Conservation (phyloP, 2,113 vertebrate genomes). For the Saccopteryx bilineata region DNA sequence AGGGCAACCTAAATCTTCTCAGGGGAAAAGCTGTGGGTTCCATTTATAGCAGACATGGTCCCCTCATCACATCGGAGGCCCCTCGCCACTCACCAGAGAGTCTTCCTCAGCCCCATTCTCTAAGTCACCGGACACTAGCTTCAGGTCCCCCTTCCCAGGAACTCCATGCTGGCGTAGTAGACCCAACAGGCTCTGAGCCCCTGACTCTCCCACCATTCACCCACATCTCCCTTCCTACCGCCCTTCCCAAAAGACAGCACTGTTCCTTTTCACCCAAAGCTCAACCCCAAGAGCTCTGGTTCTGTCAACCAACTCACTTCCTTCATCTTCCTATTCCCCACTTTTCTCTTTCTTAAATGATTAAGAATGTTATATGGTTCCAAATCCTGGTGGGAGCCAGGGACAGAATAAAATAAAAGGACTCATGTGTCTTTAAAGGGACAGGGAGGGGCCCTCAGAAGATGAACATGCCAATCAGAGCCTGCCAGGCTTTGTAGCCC, state of each 20-base stretch:
- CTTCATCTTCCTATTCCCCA: background rate
- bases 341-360: slow-evolving; percentile 29
- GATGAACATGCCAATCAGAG: background rate
- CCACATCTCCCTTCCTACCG: background rate
- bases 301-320: background rate
- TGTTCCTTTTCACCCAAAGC: background rate
- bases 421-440: background rate
- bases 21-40: background rate
- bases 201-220: background rate
- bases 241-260: background rate
- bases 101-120: background rate
- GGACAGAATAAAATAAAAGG: slow-evolving; percentile 18
- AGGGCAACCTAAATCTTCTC: slow-evolving; percentile 9
- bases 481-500: background rate
- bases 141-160: too few relatives aligned
- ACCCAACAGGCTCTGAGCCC: background rate
- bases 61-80: background rate
- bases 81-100: background rate
- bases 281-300: background rate
- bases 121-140: background rate
- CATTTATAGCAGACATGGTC: background rate
- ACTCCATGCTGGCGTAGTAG: background rate
- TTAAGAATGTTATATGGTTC: background rate
- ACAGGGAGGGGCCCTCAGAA: background rate
- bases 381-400: background rate